These are phyloP conservation scores for Hartigia nigra DNA, from an alignment of 2,888 invertebrate genomes.

Conservation along the genomic window DNA sequence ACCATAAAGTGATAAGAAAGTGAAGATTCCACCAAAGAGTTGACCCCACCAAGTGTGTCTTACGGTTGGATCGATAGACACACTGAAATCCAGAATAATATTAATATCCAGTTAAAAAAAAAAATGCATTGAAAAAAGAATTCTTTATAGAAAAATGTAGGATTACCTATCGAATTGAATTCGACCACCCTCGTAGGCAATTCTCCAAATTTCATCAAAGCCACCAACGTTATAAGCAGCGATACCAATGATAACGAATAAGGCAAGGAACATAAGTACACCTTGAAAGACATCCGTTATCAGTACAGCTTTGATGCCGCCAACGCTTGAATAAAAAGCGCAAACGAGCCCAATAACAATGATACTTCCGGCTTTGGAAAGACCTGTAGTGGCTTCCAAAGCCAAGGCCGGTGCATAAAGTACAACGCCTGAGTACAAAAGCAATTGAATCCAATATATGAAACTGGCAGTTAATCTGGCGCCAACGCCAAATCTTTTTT, in stretches of 20 bases:
- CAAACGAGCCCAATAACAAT: constrained; percentile 80
- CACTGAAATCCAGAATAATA: constrained; percentile 67
- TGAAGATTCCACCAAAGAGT: constrained; percentile 82
- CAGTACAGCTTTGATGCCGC: constrained; percentile 92
- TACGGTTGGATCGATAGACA: constrained; percentile 82
- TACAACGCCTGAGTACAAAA: constrained; percentile 91
- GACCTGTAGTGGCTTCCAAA: constrained; percentile 85
- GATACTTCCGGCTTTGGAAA: constrained; percentile 79
- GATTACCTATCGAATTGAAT: constrained; percentile 76
- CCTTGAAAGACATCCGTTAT: constrained; percentile 90
- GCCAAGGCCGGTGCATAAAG: constrained; percentile 94
- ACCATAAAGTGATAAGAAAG: constrained; percentile 84
- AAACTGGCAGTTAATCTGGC: constrained; percentile 84
- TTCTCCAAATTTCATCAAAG: constrained; percentile 76
- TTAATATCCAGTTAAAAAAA: too few species aligned
- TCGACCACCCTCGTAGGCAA: constrained; percentile 77
- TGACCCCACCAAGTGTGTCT: constrained; percentile 88
- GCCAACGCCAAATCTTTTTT: constrained; percentile 83
- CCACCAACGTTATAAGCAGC: constrained; percentile 79
- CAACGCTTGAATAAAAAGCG: constrained; percentile 87
- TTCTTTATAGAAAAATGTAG: constrained; percentile 5
- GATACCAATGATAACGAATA: constrained; percentile 82
- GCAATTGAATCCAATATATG: constrained; percentile 89
- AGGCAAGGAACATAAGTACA: constrained; percentile 84
- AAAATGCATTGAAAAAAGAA: constrained; percentile 40